Conservation (phyloP, 2,797 vertebrate genomes). For the Enteromius paludinosus region DNA sequence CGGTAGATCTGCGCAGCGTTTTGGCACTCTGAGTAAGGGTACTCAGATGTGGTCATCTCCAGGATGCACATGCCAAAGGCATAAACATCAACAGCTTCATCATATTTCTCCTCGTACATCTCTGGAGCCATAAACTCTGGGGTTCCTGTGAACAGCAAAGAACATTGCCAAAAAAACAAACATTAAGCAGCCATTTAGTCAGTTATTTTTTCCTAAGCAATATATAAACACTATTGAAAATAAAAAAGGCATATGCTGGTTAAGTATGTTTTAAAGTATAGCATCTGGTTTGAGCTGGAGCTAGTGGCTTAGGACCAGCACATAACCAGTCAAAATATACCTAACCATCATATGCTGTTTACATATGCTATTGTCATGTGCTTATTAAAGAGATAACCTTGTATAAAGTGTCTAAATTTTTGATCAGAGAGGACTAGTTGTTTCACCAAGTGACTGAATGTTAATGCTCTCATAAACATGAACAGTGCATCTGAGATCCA, state of each 20-base stretch:
- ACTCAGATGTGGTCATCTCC: constrained; percentile 96
- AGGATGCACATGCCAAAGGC: constrained; percentile 98
- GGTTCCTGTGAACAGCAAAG: constrained; percentile 79
- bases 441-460: not conserved
- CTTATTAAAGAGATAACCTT: not conserved
- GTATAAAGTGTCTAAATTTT: not conserved
- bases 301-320: no score
- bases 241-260: no score
- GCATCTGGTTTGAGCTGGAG: not conserved
- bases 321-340: not conserved
- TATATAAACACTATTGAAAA: not conserved
- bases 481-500: not conserved
- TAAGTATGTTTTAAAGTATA: not conserved
- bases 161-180: not conserved
- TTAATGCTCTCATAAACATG: constrained; percentile 2
- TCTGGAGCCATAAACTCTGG: constrained; percentile 98
- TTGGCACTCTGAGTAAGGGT: constrained; percentile 93
- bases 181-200: not conserved
- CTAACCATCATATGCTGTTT: no score
- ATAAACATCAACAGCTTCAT: constrained; percentile 93
- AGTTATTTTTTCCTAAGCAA: not conserved
- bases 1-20: constrained; percentile 95
- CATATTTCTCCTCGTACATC: constrained; percentile 97
- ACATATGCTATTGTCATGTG: no score
- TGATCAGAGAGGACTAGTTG: not conserved